These are phyloP conservation scores for Tangachromis dhanisi DNA, from an alignment of 2,113 vertebrate species.

Conservation along the genomic window DNA sequence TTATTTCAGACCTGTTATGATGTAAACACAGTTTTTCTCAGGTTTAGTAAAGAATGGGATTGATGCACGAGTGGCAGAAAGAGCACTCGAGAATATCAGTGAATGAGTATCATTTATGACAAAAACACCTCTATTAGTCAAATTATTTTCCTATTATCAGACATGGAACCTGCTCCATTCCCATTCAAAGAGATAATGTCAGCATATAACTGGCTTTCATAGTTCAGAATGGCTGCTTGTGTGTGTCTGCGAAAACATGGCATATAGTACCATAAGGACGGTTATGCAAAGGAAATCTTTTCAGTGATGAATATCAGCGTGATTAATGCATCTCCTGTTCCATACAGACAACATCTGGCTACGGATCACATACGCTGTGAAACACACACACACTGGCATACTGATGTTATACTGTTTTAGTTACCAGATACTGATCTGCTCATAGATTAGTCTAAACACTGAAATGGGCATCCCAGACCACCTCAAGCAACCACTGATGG, in stretches of 20 bases:
- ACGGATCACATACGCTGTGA: background rate
- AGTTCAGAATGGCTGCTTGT: background rate
- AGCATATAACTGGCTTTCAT: background rate
- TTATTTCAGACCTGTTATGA: background rate
- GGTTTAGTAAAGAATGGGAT: background rate
- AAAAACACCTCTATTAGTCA: background rate
- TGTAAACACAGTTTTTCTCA: background rate
- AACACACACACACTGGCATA: background rate
- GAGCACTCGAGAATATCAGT: background rate
- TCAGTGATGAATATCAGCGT: background rate
- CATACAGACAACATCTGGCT: background rate
- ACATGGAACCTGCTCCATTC: background rate
- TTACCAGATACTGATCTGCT: background rate
- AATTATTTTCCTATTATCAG: background rate
- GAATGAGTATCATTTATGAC: background rate
- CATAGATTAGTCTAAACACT: background rate
- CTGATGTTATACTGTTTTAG: background rate
- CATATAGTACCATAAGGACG: background rate
- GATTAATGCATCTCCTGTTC: background rate
- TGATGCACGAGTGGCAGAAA: background rate
- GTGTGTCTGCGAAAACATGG: background rate
- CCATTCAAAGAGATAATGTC: background rate
- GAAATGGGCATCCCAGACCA: background rate
- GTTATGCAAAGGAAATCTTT: background rate
- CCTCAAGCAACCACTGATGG: background rate